Evolutionary conservation across 2,113 vertebrate genomes (phyloP), one percentile per base, ranked within the genome.

Genomic region (Probosciger aterrimus): DNA sequence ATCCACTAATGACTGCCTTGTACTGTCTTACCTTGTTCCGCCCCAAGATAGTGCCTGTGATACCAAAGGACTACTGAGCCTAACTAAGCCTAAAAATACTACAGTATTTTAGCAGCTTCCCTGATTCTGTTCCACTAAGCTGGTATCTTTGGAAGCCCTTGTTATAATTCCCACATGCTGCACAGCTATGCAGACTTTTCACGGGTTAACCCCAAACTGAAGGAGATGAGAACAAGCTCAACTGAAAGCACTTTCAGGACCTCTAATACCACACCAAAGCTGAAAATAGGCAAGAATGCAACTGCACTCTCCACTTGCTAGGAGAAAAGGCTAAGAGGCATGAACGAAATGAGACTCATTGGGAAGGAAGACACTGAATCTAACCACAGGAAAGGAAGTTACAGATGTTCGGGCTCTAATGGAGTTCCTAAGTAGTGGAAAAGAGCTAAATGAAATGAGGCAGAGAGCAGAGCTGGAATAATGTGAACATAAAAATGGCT

Each of bases 381-480:
- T 71, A 79, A 71, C 30, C 1, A 0, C 0, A 0, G 47, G 30
- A 79, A 81, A 81, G 39, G 52, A 86, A 64, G 39, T 53, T 76
- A 87, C 35, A 41, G 64, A 82, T 78, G 37, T 88, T 76, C 55
- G 84, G 57, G 67, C 47, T 82, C 33, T 49, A 87, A 14, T 31
- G 52, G 43, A 76, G 28, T 37, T 89, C 57, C 16, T 64, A 76
- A 73, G 37, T 46, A 80, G 62, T 77, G 33, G 81, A 91, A 95
- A 95, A 96, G 27, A 87, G 19, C 59, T 82, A 76, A 87, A 91
- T 46, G n/a, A 92, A 91, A 88, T 13, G 50, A 70, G 49, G 53
- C 82, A 93, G 82, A 82, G 44, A 92, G 68, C 30, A 90, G 44
- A 95, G 35, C 35, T 73, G 52, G 39, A 90, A 82, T 88, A 90